phyloP scores from a whole-genome alignment of 1,140 invertebrate genomes.

The Saccostrea echinata region DNA sequence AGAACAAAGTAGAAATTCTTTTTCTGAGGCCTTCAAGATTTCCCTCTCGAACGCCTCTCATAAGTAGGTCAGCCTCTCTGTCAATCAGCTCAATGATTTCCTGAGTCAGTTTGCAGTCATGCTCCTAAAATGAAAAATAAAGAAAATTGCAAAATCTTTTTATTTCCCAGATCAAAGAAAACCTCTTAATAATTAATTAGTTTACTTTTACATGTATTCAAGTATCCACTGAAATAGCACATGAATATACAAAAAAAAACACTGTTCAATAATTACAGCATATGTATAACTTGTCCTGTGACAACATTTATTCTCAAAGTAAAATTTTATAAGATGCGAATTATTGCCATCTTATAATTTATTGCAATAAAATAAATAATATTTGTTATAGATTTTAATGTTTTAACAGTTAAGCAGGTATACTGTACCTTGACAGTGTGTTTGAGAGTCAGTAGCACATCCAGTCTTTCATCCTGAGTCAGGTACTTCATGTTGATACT shows the following conservation, averaged over 20 bases:
- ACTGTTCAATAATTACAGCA: too few species aligned
- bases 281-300: too few species aligned
- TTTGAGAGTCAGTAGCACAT: constrained; percentile 80
- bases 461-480: constrained; percentile 80
- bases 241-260: too few species aligned
- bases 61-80: constrained; percentile 80
- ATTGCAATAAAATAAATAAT: too few species aligned
- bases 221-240: too few species aligned
- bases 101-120: constrained; percentile 80
- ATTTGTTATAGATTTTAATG: too few species aligned
- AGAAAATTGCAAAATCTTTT: neutral
- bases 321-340: too few species aligned
- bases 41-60: constrained; percentile 78
- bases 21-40: constrained; percentile 79
- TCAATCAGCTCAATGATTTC: constrained; percentile 81
- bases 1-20: constrained; percentile 80
- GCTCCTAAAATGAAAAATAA: constrained; percentile 71
- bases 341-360: too few species aligned
- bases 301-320: too few species aligned
- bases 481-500: constrained; percentile 80
- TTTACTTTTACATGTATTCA: too few species aligned
- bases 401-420: neutral
- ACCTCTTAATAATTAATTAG: too few species aligned
- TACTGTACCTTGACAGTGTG: constrained; percentile 79
- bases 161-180: too few species aligned